Evolutionary conservation across 2,113 vertebrate genomes (phyloP).

Genomic region (Gymnocephalus cernua): DNA sequence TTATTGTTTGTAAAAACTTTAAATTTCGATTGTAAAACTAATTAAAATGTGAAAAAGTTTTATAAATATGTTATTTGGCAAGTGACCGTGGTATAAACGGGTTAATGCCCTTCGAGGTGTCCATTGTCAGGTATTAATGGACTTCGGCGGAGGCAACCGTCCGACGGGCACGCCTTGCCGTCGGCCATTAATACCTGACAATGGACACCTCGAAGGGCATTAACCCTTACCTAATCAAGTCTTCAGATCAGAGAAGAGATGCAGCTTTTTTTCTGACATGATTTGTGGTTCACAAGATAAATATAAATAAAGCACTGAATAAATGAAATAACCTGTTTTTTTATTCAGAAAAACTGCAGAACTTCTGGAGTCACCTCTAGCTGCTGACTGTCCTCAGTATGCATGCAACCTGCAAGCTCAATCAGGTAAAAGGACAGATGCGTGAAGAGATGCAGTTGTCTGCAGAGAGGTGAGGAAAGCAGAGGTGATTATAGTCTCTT

Average conservation of each 20-base stretch:
- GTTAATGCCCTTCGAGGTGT: too few relatives aligned
- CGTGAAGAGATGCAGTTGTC: not conserved
- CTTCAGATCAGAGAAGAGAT: not conserved
- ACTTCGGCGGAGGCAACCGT: too few relatives aligned
- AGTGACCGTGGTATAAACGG: too few relatives aligned
- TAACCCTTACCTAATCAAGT: too few relatives aligned
- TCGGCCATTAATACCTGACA: too few relatives aligned
- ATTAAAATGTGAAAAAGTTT: too few relatives aligned
- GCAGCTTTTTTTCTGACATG: not conserved
- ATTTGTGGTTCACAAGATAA: not conserved
- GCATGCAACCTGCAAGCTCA: not conserved
- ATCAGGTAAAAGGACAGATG: not conserved
- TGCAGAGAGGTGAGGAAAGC: not conserved
- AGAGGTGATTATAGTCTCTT: slow-evolving; percentile 42
- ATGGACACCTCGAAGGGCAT: too few relatives aligned
- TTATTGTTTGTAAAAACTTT: too few relatives aligned
- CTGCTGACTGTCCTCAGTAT: not conserved
- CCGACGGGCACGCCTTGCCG: too few relatives aligned
- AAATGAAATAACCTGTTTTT: not conserved
- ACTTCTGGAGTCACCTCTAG: not conserved
- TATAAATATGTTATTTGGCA: too few relatives aligned
- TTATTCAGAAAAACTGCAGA: not conserved
- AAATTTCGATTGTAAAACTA: too few relatives aligned
- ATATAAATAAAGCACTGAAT: not conserved
- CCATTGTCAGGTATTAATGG: too few relatives aligned